Conservation (phyloP, 2,797 vertebrate species). For the Catamblyrhynchus diadema region DNA sequence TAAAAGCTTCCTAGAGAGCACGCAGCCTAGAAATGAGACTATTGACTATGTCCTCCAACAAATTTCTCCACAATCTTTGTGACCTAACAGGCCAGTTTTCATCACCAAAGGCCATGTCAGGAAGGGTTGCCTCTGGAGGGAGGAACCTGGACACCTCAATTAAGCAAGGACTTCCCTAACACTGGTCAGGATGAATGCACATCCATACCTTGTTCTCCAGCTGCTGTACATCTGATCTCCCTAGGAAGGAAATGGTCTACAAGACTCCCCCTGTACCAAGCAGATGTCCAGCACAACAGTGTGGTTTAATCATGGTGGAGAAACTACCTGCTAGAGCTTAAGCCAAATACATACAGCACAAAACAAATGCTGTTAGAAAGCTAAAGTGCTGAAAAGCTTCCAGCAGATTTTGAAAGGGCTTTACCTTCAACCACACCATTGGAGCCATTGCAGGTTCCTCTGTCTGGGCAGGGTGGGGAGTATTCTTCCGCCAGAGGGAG, state of each 20-base stretch:
- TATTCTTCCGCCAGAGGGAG: constrained; percentile 74
- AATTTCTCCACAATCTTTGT: neutral
- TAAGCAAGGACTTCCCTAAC: neutral
- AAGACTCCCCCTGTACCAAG: neutral
- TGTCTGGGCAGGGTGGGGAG: constrained; percentile 73
- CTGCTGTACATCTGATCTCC: neutral
- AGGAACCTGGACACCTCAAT: neutral
- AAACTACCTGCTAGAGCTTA: neutral
- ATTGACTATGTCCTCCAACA: neutral
- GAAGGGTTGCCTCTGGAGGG: neutral
- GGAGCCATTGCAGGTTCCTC: constrained; percentile 82
- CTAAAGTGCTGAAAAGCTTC: neutral
- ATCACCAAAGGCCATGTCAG: neutral
- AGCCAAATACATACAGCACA: neutral
- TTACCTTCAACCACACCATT: constrained; percentile 85
- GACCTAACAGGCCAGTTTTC: neutral
- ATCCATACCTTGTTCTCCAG: neutral
- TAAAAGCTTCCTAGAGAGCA: neutral
- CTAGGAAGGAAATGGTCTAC: neutral
- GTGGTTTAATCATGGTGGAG: neutral
- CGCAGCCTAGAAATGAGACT: neutral
- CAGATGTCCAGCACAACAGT: neutral
- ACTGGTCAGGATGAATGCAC: neutral
- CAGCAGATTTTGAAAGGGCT: neutral
- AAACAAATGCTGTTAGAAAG: neutral